phyloP scores from a whole-genome alignment of 2,797 vertebrate genomes.

The Neosalanx taihuensis region DNA sequence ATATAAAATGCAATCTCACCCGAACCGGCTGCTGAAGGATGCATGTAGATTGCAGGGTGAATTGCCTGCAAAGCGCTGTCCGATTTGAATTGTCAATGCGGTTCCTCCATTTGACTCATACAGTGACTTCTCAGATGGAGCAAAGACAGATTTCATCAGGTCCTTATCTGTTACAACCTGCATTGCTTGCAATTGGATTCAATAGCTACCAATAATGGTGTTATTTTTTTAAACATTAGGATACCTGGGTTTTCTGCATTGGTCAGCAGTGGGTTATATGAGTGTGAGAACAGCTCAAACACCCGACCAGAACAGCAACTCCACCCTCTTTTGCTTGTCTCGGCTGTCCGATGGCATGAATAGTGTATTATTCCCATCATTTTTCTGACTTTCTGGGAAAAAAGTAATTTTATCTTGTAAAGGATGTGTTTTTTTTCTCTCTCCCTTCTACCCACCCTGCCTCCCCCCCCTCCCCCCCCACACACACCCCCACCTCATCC shows the following conservation, averaged over 20 bases:
- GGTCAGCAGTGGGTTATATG: slow-evolving; percentile 79
- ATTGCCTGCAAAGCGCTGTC: slow-evolving; percentile 68
- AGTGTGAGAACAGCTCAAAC: slow-evolving; percentile 59
- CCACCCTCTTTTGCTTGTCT: slow-evolving; percentile 35
- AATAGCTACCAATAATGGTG: slow-evolving; percentile 82
- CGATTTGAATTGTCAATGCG: slow-evolving; percentile 69
- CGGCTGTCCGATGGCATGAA: slow-evolving; percentile 62
- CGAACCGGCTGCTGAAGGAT: slow-evolving; percentile 52
- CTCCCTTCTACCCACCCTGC: neutral
- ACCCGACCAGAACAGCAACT: slow-evolving; percentile 40
- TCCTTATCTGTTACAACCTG: slow-evolving; percentile 86
- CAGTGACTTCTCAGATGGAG: slow-evolving; percentile 70
- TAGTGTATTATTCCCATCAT: slow-evolving; percentile 70
- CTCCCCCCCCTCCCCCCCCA: too few relatives aligned
- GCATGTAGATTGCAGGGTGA: slow-evolving; percentile 67
- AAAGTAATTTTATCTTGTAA: slow-evolving; percentile 76
- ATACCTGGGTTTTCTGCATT: slow-evolving; percentile 81
- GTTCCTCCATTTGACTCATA: slow-evolving; percentile 62
- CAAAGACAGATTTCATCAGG: slow-evolving; percentile 85
- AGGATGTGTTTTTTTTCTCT: slow-evolving; percentile 47
- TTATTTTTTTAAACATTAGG: slow-evolving; percentile 91
- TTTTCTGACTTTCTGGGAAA: slow-evolving; percentile 67
- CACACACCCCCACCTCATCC: neutral
- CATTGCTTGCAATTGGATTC: slow-evolving; percentile 85
- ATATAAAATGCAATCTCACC: slow-evolving; percentile 69